phyloP scores from a whole-genome alignment of 2,888 invertebrate genomes.

The Drosophila helvetica region DNA sequence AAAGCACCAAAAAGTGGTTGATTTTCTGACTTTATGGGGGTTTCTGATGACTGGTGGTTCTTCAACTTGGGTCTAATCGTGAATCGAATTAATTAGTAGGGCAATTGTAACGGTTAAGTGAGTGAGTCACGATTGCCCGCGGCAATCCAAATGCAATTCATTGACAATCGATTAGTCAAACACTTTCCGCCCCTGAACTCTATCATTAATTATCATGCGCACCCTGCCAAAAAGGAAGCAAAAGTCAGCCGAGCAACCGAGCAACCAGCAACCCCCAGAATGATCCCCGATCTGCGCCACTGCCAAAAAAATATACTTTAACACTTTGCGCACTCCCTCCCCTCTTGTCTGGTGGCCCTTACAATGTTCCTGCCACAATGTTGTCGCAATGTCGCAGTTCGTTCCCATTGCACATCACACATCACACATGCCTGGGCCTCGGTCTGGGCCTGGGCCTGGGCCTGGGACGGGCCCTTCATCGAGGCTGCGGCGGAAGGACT shows the following conservation, averaged over 20 bases:
- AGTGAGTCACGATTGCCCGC: conserved; percentile 52
- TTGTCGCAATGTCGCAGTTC: conserved; percentile 44
- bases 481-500: conserved; percentile 34
- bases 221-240: conserved; percentile 8
- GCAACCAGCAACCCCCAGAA: conserved; percentile 52
- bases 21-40: conserved; percentile 5
- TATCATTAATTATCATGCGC: conserved; percentile 67
- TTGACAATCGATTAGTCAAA: conserved; percentile 80
- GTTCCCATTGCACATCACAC: conserved; percentile 42
- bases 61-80: conserved; percentile 49
- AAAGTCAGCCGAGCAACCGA: conserved; percentile 5
- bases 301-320: conserved; percentile 26
- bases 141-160: conserved; percentile 74
- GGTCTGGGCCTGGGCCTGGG: background rate
- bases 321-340: conserved; percentile 16
- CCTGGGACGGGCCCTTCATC: conserved; percentile 29
- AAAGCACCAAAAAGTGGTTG: conserved; percentile 36
- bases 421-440: background rate
- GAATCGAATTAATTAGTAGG: conserved; percentile 69
- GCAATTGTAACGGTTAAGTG: conserved; percentile 74
- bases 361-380: conserved; percentile 12
- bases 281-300: conserved; percentile 39
- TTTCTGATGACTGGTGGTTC: conserved; percentile 22
- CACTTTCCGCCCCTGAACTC: conserved; percentile 70
- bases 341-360: conserved; percentile 14